These are phyloP conservation scores for Porites lobata DNA, from an alignment of 92 coral and sea anemone genomes.

Conservation along the genomic window DNA sequence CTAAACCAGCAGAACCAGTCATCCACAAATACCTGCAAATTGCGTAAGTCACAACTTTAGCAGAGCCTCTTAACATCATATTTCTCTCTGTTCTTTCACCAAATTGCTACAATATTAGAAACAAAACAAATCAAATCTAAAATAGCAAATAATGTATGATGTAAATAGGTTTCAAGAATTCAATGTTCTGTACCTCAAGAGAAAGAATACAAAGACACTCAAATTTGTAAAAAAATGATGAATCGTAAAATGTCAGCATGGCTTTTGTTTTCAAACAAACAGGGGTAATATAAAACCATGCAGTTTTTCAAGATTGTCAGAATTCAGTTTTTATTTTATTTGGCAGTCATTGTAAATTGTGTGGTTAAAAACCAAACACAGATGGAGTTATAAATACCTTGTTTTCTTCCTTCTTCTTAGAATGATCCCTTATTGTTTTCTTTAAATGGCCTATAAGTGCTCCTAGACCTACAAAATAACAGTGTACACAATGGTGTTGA, in stretches of 20 bases:
- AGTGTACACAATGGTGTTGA: not conserved
- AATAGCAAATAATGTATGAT: not conserved
- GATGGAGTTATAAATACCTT: slow-evolving; percentile 50
- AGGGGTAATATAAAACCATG: no score
- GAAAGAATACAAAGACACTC: no score
- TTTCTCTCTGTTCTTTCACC: slow-evolving; percentile 91
- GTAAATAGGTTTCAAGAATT: no score
- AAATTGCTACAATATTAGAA: slow-evolving; percentile 68
- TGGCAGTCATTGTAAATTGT: no score
- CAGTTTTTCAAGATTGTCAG: no score
- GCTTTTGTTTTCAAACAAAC: no score
- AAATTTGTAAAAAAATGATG: no score
- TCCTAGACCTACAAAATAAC: slow-evolving; percentile 75
- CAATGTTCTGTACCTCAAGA: no score
- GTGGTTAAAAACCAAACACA: not conserved
- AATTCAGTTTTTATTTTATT: no score
- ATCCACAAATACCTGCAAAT: slow-evolving; percentile 83
- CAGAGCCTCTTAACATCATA: slow-evolving; percentile 94
- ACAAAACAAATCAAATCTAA: no score
- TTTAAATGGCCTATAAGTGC: slow-evolving; percentile 96
- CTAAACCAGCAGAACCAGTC: no score
- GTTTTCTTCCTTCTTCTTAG: slow-evolving; percentile 91
- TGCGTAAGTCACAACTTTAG: slow-evolving; percentile 97
- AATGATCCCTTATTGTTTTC: slow-evolving; percentile 97
- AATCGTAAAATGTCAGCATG: no score